Conservation (phyloP, 1,140 invertebrate species). For the Periplaneta americana region DNA sequence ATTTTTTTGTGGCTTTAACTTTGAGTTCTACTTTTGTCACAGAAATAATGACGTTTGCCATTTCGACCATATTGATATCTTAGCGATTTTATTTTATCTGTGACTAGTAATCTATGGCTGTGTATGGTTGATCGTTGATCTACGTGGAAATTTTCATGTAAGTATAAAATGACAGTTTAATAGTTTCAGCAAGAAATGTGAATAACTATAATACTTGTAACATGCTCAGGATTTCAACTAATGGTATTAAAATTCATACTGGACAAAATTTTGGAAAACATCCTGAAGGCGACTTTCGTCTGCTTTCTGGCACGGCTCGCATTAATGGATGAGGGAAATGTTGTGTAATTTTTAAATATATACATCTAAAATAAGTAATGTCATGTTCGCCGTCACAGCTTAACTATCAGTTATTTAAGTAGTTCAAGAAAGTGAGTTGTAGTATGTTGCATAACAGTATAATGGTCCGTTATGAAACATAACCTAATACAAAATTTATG, state of each 20-base stretch:
- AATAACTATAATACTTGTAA: neutral
- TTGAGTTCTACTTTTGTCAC: too few species aligned
- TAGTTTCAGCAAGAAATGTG: neutral
- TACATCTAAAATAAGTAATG: too few species aligned
- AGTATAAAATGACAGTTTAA: neutral
- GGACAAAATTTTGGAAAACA: neutral
- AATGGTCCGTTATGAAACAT: neutral
- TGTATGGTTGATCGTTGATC: neutral
- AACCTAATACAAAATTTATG: neutral
- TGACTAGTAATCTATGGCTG: neutral
- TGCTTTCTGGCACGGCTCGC: neutral
- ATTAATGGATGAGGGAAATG: neutral
- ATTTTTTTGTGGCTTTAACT: too few species aligned
- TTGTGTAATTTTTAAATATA: neutral
- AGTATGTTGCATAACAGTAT: neutral
- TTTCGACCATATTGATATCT: too few species aligned
- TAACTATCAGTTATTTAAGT: neutral
- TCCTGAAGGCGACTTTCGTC: neutral
- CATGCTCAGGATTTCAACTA: neutral
- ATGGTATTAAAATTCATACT: neutral
- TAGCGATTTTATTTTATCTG: too few species aligned
- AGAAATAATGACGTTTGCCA: too few species aligned
- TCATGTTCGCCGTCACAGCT: too few species aligned
- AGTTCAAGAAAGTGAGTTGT: neutral
- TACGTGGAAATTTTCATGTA: constrained; percentile 1